Evolutionary conservation across 2,888 invertebrate species (phyloP), one percentile per base, ranked within the genome.

Genomic region (Axea sp.): DNA sequence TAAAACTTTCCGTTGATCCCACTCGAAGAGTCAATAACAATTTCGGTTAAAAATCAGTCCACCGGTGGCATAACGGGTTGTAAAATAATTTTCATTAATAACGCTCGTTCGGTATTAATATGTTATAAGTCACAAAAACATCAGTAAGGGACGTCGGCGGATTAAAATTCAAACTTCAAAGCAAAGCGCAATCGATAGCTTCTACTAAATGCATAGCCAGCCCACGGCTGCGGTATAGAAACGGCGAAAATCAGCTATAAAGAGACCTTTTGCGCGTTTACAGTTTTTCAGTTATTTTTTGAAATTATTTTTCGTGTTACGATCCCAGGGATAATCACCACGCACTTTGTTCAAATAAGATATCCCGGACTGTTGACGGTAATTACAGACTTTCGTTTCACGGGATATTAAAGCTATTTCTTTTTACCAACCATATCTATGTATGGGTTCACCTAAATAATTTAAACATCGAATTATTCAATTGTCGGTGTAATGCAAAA

Each of bases 81-180:
- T 9, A 17, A 7, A 11, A 43, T 6, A 15, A 4, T 19, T 19
- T 3, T 2, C 19, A 19, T 19, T 19, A 19, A 2, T 19, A 19
- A 26, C n/a, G n/a, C n/a, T n/a, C n/a, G n/a, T n/a, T n/a, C n/a
- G n/a, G n/a, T n/a, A n/a, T n/a, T n/a, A n/a, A n/a, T n/a, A n/a
- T n/a, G n/a, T 64, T 43, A 53, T 39, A 51, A 35, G 39, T 35
- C 53, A 9, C 33, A 33, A 35, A 64, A 64, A 53, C 39, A 33
- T 31, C 28, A 28, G 43, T 12, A 11, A 22, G 39, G 30, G n/a
- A 41, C 22, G 33, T 41, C 19, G 15, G 24, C 11, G 11, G 6
- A 33, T 57, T 9, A 60, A 51, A 62, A 51, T 62, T 31, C 41
- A 62, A 62, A 62, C 51, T 33, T 62, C 62, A 62, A 62, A 62